Conservation (phyloP, 2,797 vertebrate genomes). For the Gymnoscopelus microlampas region DNA sequence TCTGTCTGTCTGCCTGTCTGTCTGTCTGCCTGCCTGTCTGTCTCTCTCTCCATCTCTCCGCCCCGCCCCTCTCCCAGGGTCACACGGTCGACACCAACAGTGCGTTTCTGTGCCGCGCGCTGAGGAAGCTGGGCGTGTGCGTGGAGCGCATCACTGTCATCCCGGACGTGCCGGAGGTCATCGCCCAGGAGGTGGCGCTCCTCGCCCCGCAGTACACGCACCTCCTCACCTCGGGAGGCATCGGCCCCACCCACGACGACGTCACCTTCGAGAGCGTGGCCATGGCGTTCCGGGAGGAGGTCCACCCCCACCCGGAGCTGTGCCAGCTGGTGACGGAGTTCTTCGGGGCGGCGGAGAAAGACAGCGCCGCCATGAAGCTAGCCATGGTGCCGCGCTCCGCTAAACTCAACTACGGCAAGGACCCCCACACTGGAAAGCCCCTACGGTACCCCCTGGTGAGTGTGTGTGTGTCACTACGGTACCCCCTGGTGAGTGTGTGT, state of each 20-base stretch:
- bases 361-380: constrained; percentile 87
- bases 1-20: neutral
- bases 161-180: constrained; percentile 87
- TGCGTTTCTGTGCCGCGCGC: constrained; percentile 86
- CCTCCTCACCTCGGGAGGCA: constrained; percentile 92
- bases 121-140: constrained; percentile 88
- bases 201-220: constrained; percentile 87
- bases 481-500: no score
- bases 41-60: neutral
- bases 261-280: constrained; percentile 94
- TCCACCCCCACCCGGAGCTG: constrained; percentile 87
- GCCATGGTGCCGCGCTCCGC: constrained; percentile 87
- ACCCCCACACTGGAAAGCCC: constrained; percentile 77
- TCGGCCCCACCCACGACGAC: constrained; percentile 96
- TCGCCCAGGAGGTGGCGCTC: constrained; percentile 86
- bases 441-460: constrained; percentile 88
- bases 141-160: constrained; percentile 90
- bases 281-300: constrained; percentile 86
- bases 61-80: constrained; percentile 78
- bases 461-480: constrained; percentile 27
- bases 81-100: constrained; percentile 95
- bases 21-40: neutral
- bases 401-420: constrained; percentile 88
- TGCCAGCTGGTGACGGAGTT: constrained; percentile 79
- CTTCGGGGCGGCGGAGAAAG: constrained; percentile 72